These are phyloP conservation scores for Drosophila novamexicana DNA, from an alignment of 1,140 invertebrate genomes.

Conservation along the genomic window DNA sequence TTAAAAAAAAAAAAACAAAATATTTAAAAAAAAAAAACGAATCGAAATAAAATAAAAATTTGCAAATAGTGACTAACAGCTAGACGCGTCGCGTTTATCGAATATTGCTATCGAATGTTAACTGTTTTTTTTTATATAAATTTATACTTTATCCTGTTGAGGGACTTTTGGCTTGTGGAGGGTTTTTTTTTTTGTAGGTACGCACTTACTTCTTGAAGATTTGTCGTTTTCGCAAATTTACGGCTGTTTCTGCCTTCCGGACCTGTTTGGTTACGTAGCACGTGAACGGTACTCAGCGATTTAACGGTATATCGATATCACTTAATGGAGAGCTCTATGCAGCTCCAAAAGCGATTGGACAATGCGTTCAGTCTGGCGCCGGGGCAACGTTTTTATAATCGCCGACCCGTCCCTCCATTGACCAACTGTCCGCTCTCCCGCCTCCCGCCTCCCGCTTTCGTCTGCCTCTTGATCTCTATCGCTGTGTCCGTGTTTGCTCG, in stretches of 20 bases:
- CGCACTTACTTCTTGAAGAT: conserved; percentile 54
- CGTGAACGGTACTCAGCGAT: conserved; percentile 49
- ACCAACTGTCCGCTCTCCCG: conserved; percentile 5
- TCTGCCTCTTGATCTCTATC: conserved; percentile 7
- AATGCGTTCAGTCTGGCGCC: conserved; percentile 71
- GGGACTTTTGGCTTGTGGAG: not conserved
- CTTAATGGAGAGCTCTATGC: conserved; percentile 79
- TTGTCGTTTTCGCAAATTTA: conserved; percentile 44
- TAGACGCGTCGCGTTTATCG: conserved; percentile 27
- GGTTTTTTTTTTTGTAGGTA: conserved; percentile 29
- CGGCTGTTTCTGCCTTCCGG: conserved; percentile 52
- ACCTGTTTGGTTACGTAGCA: conserved; percentile 31
- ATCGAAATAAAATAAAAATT: not conserved
- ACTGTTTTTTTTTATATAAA: not conserved
- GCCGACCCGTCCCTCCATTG: conserved; percentile 32
- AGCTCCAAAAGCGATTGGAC: conserved; percentile 80
- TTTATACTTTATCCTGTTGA: conserved; percentile 28
- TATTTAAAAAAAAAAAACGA: not conserved
- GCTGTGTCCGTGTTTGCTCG: conserved; percentile 21
- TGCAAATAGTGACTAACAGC: conserved; percentile 9
- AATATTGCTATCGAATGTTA: not conserved
- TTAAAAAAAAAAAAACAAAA: not conserved
- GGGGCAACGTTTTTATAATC: conserved; percentile 68
- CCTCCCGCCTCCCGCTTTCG: not conserved
- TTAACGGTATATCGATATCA: conserved; percentile 43